Percentiles rank a stretch among this genome's conserved stretches.
phyloP scores from a whole-genome alignment of 30 jellyfish, hydroid and myxozoan genomes.

The Cassiopea andromeda region DNA sequence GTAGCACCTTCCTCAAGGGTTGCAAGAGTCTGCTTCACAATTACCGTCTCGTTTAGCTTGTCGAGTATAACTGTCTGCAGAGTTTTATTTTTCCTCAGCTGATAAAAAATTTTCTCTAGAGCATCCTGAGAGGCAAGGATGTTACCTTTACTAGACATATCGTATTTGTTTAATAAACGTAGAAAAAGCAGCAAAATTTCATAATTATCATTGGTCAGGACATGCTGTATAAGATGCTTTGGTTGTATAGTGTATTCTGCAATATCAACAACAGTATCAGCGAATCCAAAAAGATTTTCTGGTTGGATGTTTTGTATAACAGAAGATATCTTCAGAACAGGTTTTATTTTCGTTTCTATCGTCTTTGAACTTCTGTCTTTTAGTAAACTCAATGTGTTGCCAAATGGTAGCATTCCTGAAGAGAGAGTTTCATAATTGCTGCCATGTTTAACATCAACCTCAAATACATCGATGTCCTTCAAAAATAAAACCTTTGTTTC shows the following conservation, averaged over 20 bases:
- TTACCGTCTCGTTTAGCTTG: no score
- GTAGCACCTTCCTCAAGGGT: background rate
- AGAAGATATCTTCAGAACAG: background rate
- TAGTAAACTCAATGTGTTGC: constrained; percentile 24
- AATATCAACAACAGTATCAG: background rate
- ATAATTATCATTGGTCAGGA: background rate
- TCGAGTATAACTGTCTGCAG: background rate
- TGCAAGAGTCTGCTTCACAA: background rate
- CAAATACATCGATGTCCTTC: constrained; percentile 14
- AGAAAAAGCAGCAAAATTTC: background rate
- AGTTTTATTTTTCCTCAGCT: no score
- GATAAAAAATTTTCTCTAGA: no score
- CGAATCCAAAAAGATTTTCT: background rate
- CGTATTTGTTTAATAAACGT: background rate
- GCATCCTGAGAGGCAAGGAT: background rate
- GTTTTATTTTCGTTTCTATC: constrained; percentile 6
- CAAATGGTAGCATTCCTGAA: constrained; percentile 8
- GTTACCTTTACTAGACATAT: background rate
- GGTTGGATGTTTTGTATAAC: background rate
- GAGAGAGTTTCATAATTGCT: background rate
- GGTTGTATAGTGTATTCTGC: background rate
- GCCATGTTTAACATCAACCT: background rate
- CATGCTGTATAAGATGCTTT: background rate
- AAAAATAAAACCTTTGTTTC: background rate
- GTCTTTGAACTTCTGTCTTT: constrained; percentile 25